Evolutionary conservation across 2,888 invertebrate genomes (phyloP).

Genomic region (Fragum whitleyi): DNA sequence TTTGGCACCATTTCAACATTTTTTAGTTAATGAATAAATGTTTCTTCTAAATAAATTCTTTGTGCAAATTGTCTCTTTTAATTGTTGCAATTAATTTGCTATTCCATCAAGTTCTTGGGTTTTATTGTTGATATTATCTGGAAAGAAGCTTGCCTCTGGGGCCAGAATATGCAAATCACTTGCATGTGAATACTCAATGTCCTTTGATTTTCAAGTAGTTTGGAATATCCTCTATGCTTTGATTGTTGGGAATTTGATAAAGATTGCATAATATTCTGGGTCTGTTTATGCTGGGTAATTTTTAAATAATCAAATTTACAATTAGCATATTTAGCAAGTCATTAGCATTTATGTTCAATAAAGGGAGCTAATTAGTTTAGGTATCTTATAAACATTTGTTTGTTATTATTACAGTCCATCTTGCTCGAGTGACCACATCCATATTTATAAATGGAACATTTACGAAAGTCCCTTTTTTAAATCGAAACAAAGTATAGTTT

Average conservation of each 20-base stretch:
- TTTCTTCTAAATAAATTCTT: constrained; percentile 1
- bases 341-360: background rate
- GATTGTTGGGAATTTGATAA: background rate
- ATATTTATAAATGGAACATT: too few relatives aligned
- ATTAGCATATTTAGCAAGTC: background rate
- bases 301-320: background rate
- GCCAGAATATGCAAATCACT: constrained; percentile 1
- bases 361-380: too few relatives aligned
- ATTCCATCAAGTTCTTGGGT: background rate
- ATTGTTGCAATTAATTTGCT: constrained; percentile 1
- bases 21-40: background rate
- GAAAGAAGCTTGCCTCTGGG: background rate
- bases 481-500: too few relatives aligned
- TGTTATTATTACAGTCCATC: too few relatives aligned
- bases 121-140: constrained; percentile 2
- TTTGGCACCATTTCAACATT: background rate
- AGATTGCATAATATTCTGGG: background rate
- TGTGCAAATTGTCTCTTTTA: constrained; percentile 4
- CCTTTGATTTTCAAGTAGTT: background rate
- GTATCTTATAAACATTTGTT: too few relatives aligned
- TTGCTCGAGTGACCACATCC: too few relatives aligned
- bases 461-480: too few relatives aligned
- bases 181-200: constrained; percentile 1
- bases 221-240: background rate
- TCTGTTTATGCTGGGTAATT: background rate